Evolutionary conservation across 2,888 invertebrate genomes (phyloP).

Genomic region (Stegana nigrithorax): DNA sequence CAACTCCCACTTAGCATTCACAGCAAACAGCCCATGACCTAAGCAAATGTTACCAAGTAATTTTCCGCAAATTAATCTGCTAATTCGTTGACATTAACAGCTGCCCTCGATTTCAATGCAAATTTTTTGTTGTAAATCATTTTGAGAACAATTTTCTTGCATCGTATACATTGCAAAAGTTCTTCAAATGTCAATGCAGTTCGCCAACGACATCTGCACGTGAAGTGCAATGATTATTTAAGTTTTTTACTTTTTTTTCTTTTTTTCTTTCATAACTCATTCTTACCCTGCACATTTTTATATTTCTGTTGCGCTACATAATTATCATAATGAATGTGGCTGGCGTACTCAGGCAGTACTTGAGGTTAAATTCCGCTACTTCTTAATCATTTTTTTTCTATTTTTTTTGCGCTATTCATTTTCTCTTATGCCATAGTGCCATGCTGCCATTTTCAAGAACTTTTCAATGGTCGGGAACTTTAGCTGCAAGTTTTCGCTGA

Average conservation of each 20-base stretch:
- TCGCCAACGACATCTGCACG: background rate
- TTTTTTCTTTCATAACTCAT: too few species aligned
- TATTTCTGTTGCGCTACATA: slow-evolving; percentile 12
- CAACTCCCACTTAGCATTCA: background rate
- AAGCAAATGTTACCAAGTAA: too few species aligned
- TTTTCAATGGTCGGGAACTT: slow-evolving; percentile 11
- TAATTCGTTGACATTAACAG: slow-evolving; percentile 1
- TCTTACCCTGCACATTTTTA: background rate
- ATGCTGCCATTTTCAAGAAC: background rate
- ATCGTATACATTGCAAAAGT: slow-evolving; percentile 1
- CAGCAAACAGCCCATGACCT: too few species aligned
- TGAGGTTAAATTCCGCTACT: slow-evolving; percentile 8
- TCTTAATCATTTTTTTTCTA: slow-evolving; percentile 1
- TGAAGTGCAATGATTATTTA: too few species aligned
- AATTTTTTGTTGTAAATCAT: background rate
- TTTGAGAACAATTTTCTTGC: too few species aligned
- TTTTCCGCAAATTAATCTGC: slow-evolving; percentile 2
- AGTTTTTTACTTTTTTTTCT: too few species aligned
- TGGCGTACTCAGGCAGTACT: slow-evolving; percentile 11
- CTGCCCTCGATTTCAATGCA: background rate
- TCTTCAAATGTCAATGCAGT: slow-evolving; percentile 14
- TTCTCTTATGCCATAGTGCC: background rate
- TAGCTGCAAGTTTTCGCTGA: slow-evolving; percentile 12
- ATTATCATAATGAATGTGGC: slow-evolving; percentile 59
- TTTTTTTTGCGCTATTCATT: background rate